A percentile compares a stretch with the other conserved stretches of the same genome.
Evolutionary conservation across 2,888 invertebrate genomes (phyloP).

Genomic region (Barypeithes pellucidus): DNA sequence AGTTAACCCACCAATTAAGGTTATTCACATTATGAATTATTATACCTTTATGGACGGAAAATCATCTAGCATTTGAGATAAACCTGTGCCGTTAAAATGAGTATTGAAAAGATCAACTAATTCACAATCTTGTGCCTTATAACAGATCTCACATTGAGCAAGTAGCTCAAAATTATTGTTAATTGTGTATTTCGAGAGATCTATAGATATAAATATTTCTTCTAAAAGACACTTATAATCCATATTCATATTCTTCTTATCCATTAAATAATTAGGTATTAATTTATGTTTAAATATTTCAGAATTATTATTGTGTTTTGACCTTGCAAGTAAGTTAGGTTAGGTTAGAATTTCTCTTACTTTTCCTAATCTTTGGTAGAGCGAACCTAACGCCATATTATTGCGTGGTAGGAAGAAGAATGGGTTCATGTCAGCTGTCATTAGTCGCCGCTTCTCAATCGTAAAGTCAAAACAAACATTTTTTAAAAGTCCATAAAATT

Average conservation of each 20-base stretch:
- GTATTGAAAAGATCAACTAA: background rate
- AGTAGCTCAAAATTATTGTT: conserved; percentile 6
- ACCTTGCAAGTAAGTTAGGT: too few species aligned
- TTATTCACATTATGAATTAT: too few species aligned
- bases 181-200: background rate
- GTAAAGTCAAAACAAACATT: conserved; percentile 17
- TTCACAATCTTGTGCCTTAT: background rate
- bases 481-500: background rate
- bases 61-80: background rate
- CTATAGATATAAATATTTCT: conserved; percentile 6
- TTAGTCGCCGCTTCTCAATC: background rate
- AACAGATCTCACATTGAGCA: conserved; percentile 14
- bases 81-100: background rate
- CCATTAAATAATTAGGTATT: background rate
- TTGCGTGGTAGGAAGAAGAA: too few species aligned
- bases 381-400: too few species aligned
- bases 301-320: too few species aligned
- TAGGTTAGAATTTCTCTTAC: too few species aligned
- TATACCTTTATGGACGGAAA: conserved; percentile 16
- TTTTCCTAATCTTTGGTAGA: too few species aligned
- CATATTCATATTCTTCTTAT: background rate
- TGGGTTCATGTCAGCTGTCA: background rate
- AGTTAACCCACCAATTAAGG: too few species aligned
- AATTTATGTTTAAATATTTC: too few species aligned
- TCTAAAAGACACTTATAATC: background rate